A percentile compares a stretch with the other conserved stretches of the same genome.
Evolutionary conservation across 2,113 vertebrate species (phyloP).

Genomic region (Acinonyx jubatus): DNA sequence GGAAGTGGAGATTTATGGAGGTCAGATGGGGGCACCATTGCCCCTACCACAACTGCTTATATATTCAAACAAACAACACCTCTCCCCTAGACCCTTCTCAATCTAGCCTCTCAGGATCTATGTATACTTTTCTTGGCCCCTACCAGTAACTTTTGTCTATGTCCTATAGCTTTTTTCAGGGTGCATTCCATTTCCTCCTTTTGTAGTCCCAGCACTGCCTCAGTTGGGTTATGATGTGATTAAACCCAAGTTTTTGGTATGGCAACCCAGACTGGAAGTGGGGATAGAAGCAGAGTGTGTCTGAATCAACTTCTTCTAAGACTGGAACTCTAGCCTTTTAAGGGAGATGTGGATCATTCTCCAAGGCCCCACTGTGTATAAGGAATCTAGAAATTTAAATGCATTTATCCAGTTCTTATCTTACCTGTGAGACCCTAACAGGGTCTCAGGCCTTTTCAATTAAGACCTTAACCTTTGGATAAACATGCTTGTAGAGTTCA

Average conservation of each 20-base stretch:
- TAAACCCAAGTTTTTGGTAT: background rate
- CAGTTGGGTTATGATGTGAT: background rate
- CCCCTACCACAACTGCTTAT: background rate
- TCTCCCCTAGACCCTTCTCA: background rate
- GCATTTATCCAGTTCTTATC: background rate
- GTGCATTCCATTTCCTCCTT: background rate
- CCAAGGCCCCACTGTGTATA: background rate
- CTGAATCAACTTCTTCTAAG: background rate
- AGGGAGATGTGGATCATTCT: background rate
- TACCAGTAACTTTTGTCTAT: background rate
- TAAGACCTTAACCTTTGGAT: background rate
- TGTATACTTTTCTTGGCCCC: background rate
- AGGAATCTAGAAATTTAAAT: background rate
- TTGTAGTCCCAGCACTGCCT: background rate
- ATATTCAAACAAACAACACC: background rate
- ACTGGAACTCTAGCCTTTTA: background rate
- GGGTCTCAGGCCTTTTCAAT: background rate
- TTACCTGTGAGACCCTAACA: background rate
- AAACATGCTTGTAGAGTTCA: background rate
- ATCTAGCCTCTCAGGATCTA: background rate
- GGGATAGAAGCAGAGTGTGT: background rate
- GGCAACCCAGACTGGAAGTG: background rate
- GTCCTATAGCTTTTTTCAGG: background rate
- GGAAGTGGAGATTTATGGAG: background rate
- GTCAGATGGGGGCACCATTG: accelerated